Evolutionary conservation across 2,888 invertebrate species (phyloP), one percentile per base, ranked within the genome.

Genomic region (Drosophila infuscata): DNA sequence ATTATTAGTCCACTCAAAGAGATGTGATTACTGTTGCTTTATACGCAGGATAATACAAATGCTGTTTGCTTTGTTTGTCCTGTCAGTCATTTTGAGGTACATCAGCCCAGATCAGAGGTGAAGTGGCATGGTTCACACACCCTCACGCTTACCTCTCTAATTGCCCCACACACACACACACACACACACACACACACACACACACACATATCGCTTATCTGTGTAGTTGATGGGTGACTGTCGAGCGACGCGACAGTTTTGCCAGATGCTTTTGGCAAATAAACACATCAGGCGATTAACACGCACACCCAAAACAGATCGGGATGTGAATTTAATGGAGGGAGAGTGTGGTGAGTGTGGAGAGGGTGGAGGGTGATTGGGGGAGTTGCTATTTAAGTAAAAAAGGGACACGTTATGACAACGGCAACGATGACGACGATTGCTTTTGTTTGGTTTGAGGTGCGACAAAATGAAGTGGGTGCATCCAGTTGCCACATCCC

Each of bases 251-350:
- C 52, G 53, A 58, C 57, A 43, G 43, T 29, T 58, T 67, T 41
- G 57, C 41, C 53, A 63, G 73, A 62, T 77, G 65, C 73, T 69
- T 70, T 70, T 68, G 76, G 70, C 79, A 83, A 83, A 83, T 83
- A 83, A 83, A 83, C 83, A 82, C 79, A 84, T 81, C 88, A 75
- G 54, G 73, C 73, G 71, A 81, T 84, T 84, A 79, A 87, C 82
- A 87, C 76, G 84, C 83, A 86, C 70, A 56, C 63, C 70, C 74
- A 60, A 38, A 60, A 32, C 51, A 64, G 51, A 64, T 60, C 38
- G 43, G 53, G 32, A 25, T 25, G 59, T 49, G n/a, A 35, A 41
- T 33, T 51, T 46, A 29, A n/a, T 41, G 49, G 35, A 6, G 20
- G 49, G 33, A 17, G 29, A 3, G 32, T 8, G 17, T 0, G 32